A percentile compares a stretch with the other conserved stretches of the same genome.
Conservation (phyloP, 1,140 invertebrate genomes). For the Drosophila asahinai region DNA sequence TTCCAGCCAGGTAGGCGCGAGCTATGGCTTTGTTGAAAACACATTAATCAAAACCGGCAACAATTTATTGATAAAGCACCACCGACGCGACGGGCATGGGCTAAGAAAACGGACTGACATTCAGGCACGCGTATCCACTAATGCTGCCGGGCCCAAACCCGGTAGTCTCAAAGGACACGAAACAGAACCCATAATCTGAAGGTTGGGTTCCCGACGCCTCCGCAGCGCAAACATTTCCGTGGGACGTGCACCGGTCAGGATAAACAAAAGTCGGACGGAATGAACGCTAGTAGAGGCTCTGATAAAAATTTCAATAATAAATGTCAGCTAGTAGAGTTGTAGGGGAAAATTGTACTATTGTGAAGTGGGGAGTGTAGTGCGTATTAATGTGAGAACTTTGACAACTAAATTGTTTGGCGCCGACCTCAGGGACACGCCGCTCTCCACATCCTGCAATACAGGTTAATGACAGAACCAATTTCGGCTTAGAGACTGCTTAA, state of each 20-base stretch:
- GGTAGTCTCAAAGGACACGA: conserved; percentile 57
- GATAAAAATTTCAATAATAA: conserved; percentile 75
- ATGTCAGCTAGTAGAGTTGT: conserved; percentile 32
- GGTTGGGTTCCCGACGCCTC: conserved; percentile 34
- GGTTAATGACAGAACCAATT: conserved; percentile 8
- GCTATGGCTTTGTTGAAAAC: conserved; percentile 26
- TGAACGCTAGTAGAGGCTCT: conserved; percentile 48
- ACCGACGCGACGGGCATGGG: conserved; percentile 7
- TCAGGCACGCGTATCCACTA: conserved; percentile 49
- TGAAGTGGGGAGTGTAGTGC: neutral
- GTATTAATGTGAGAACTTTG: conserved; percentile 52
- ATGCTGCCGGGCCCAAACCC: conserved; percentile 38
- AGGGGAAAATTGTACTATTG: conserved; percentile 28
- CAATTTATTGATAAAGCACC: conserved; percentile 64
- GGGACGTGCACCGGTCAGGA: conserved; percentile 43
- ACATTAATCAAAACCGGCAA: conserved; percentile 69
- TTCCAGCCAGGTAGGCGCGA: conserved; percentile 16
- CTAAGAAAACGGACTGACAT: conserved; percentile 22
- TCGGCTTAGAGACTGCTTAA: neutral
- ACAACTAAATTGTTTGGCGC: conserved; percentile 43
- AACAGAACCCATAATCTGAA: conserved; percentile 60
- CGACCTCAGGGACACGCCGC: conserved; percentile 16
- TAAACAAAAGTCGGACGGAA: conserved; percentile 38
- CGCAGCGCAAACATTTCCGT: conserved; percentile 55
- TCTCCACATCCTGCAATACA: conserved; percentile 22